These are phyloP conservation scores for Nowickia ferox DNA, from an alignment of 2,888 invertebrate genomes.

Conservation along the genomic window DNA sequence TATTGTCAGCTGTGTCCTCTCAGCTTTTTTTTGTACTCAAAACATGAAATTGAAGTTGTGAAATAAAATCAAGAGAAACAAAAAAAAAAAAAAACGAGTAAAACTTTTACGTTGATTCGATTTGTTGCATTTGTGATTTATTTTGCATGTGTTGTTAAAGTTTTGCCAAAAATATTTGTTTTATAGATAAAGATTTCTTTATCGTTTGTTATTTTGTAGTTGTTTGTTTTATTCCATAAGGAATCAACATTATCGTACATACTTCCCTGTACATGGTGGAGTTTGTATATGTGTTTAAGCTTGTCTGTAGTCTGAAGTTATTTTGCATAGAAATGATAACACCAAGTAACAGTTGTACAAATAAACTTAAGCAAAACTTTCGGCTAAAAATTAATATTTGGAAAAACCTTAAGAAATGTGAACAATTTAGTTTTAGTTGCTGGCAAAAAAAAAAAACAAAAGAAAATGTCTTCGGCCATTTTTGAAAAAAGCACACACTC, in stretches of 20 bases:
- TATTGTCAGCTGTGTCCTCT: conserved; percentile 44
- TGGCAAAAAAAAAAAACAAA: background rate
- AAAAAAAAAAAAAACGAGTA: conserved; percentile 13
- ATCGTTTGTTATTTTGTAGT: conserved; percentile 45
- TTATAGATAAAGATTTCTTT: conserved; percentile 66
- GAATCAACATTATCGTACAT: background rate
- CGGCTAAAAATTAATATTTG: background rate
- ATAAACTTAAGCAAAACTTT: conserved; percentile 63
- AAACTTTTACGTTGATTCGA: conserved; percentile 73
- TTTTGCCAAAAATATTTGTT: conserved; percentile 71
- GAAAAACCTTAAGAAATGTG: conserved; percentile 37
- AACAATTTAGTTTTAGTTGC: conserved; percentile 32
- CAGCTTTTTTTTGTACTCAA: background rate
- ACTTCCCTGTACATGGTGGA: background rate
- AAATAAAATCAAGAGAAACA: background rate
- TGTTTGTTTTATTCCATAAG: background rate
- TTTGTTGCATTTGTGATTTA: conserved; percentile 74
- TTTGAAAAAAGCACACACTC: background rate
- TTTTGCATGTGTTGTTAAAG: conserved; percentile 72
- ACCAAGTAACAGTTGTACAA: conserved; percentile 68
- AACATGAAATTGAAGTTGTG: conserved; percentile 56
- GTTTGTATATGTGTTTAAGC: background rate
- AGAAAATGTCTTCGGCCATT: conserved; percentile 11
- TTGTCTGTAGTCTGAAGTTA: conserved; percentile 33
- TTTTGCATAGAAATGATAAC: conserved; percentile 70